Evolutionary conservation across 2,113 vertebrate genomes (phyloP), one percentile per base, ranked within the genome.

Genomic region (Colaptes auratus): DNA sequence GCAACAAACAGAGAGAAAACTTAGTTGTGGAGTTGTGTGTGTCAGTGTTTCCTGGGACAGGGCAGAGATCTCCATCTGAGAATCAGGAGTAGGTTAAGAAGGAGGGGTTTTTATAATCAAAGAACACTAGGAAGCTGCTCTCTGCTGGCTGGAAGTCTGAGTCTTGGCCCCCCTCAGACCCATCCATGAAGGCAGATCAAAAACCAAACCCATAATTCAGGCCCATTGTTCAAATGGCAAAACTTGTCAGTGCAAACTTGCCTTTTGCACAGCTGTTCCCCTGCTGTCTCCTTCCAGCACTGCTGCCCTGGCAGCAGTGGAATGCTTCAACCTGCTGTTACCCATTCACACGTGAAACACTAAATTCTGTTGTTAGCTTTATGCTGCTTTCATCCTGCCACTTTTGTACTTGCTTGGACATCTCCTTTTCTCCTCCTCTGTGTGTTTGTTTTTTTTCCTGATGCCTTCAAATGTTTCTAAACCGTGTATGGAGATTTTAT

Each of bases 401-500:
- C 60, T 96, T 88, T 67, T 93, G 44, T 96, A 84, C 78, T 84
- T 82, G 79, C 78, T 95, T 92, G 93, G 93, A 79, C 91, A 92
- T 82, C 82, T 79, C 53, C 2, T 83, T 93, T 94, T 92, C 71
- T 93, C 39, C 39, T 39, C 39, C 74, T 82, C 92, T 74, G 11
- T 52, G 3, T 52, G 24, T 52, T 52, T 24, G 24, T 24, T 23
- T 52, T 52, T 9, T 25, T 24, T 52, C 7, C 88, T 39, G 10
- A 14, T 91, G 6, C 77, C 52, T 89, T 93, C 74, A 86, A 95
- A 33, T 67, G 64, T 83, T 92, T 94, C 30, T 24, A 74, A 78
- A 72, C 71, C 71, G 31, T 96, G 82, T 97, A 94, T 93, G 93
- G 80, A 97, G 88, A 89, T 95, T 86, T 97, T 97, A 96, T 97